Percentiles rank a stretch among this genome's conserved stretches.
phyloP scores from a whole-genome alignment of 2,888 invertebrate species.

The Cephalotes varians region DNA sequence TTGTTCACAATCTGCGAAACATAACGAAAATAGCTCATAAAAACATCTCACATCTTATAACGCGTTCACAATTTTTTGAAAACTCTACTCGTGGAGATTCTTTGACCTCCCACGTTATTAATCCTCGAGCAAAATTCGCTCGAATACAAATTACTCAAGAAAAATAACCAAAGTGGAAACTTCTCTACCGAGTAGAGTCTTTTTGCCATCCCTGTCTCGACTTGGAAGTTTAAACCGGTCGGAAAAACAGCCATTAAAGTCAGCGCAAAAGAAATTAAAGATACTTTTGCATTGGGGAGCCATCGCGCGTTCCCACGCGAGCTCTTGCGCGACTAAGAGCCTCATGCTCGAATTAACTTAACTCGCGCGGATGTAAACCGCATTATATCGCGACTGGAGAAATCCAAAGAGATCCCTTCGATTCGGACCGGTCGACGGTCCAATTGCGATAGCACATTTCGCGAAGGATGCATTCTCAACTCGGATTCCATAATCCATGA shows the following conservation, averaged over 20 bases:
- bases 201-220: slow-evolving; percentile 33
- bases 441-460: slow-evolving; percentile 29
- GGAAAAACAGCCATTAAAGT: slow-evolving; percentile 54
- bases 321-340: slow-evolving; percentile 40
- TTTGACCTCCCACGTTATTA: slow-evolving; percentile 10
- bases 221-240: slow-evolving; percentile 34
- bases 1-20: not conserved
- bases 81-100: not conserved
- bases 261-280: slow-evolving; percentile 52
- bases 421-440: not conserved
- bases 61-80: not conserved
- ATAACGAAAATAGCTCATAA: not conserved
- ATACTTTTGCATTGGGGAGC: slow-evolving; percentile 51
- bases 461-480: not conserved
- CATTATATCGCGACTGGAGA: slow-evolving; percentile 23
- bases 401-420: slow-evolving; percentile 1
- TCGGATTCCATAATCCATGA: slow-evolving; percentile 1
- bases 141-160: slow-evolving; percentile 41
- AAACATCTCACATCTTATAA: not conserved
- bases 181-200: slow-evolving; percentile 7
- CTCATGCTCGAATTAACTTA: slow-evolving; percentile 42
- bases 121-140: slow-evolving; percentile 28
- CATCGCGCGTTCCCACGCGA: slow-evolving; percentile 52
- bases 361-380: slow-evolving; percentile 47
- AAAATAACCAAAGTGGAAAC: slow-evolving; percentile 32